Percentiles rank a stretch among this genome's conserved stretches.
Conservation (phyloP, 2,113 vertebrate genomes). For the Actenoides lindsayi region DNA sequence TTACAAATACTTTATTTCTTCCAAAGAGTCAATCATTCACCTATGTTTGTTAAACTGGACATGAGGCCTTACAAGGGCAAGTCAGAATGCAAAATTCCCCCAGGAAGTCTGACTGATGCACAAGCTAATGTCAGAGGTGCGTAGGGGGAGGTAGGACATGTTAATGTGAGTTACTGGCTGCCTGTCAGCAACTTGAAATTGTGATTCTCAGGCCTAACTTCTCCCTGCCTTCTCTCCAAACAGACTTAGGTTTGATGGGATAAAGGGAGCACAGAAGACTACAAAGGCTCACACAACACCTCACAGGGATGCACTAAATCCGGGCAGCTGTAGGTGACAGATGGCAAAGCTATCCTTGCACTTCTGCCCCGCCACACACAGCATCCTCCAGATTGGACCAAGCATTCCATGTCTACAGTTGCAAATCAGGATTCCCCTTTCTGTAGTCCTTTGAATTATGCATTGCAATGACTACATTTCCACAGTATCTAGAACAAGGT, state of each 20-base stretch:
- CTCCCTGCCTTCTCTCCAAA: background rate
- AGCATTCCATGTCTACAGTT: background rate
- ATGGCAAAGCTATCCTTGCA: background rate
- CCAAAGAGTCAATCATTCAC: background rate
- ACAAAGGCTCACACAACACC: background rate
- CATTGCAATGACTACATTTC: background rate
- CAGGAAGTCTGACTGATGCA: background rate
- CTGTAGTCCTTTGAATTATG: background rate
- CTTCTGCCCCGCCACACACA: background rate
- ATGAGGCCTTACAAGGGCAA: background rate
- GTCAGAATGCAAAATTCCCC: background rate
- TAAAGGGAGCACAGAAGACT: background rate
- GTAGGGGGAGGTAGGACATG: background rate
- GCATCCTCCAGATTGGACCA: fast-evolving
- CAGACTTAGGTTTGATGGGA: background rate
- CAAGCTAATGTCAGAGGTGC: fast-evolving
- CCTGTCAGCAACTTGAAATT: background rate
- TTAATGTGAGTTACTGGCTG: background rate
- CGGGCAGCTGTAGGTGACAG: background rate
- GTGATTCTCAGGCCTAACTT: fast-evolving
- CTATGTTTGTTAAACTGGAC: background rate
- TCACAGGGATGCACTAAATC: background rate
- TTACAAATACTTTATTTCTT: background rate
- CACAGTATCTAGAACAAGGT: background rate
- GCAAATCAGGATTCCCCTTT: background rate